Base-by-base conservation (phyloP, 1,140 invertebrate species). In the Sipha flava region DNA sequence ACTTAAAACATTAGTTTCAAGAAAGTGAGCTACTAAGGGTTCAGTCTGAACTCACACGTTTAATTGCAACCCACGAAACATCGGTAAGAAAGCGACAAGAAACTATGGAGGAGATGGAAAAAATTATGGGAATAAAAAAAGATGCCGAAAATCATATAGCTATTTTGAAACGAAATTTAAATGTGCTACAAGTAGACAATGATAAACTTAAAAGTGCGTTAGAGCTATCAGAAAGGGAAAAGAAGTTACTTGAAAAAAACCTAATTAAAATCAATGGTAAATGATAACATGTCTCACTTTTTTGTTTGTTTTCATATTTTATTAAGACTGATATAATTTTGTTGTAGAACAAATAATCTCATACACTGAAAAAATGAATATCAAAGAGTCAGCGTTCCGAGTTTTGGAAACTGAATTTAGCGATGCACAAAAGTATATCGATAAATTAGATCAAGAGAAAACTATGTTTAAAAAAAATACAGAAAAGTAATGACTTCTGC, bases 171-270 rank as follows among this genome's bases (percentile, higher is more conserved):
- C 29, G 52, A 29, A 77, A 29, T 37, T 23, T 57, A 57, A 43
- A 3, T 14, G 4, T 4, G 29, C n/a, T 18, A n/a, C 31, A 77
- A 59, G 31, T 40, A 18, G 52, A 77, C n/a, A 77, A 77, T 57
- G 2, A 1, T 9, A 59, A 77, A 57, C 21, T 77, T 0, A 77
- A 57, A 26, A 54, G 23, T 29, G 1, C 23, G 1, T 57, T 57
- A 10, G 49, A 77, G 40, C 34, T 77, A 29, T 40, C 52, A 16
- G 31, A 43, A 29, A 54, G 73, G 29, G 52, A 77, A 26, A 77
- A 77, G 18, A 77, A 59, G 2, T 43, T 77, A 29, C 5, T 77
- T 16, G 73, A 77, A 77, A 77, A 77, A 59, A 59, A 57, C 6
- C 23, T 57, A 7, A 23, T 16, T 26, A 77, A 77, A 77, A 7